These are phyloP conservation scores for Rhynchophorus ferrugineus DNA, from an alignment of 1,140 invertebrate species.

Conservation along the genomic window DNA sequence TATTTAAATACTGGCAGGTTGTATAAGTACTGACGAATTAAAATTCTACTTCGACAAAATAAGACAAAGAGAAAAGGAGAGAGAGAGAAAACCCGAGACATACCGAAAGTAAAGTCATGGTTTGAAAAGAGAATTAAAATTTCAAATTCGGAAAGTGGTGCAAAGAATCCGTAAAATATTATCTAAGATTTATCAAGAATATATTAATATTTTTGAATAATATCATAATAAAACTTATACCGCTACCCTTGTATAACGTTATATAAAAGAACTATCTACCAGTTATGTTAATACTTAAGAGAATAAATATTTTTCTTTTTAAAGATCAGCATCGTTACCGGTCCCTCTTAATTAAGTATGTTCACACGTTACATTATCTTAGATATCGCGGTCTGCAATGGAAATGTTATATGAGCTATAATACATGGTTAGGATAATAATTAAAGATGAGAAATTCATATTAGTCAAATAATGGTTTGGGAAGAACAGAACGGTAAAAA, in stretches of 20 bases:
- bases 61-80: no score
- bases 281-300: constrained; percentile 19
- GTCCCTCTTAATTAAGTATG: constrained; percentile 20
- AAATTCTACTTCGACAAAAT: no score
- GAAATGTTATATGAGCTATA: constrained; percentile 17
- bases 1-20: no score
- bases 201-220: no score
- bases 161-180: constrained; percentile 8
- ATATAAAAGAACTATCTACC: no score
- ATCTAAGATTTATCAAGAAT: no score
- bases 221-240: constrained; percentile 18
- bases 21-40: no score
- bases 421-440: constrained; percentile 14
- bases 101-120: constrained; percentile 7
- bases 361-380: constrained; percentile 25
- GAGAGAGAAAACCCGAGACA: no score
- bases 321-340: constrained; percentile 22
- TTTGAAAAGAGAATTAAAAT: constrained; percentile 6
- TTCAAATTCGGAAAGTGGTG: constrained; percentile 10
- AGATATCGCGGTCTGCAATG: constrained; percentile 18
- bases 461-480: constrained; percentile 1
- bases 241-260: no score
- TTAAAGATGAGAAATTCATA: constrained; percentile 18
- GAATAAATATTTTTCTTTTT: constrained; percentile 15
- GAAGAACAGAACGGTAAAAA: background rate